These are phyloP conservation scores for Conchocele bisecta DNA, from an alignment of 2,888 invertebrate species.

Conservation along the genomic window DNA sequence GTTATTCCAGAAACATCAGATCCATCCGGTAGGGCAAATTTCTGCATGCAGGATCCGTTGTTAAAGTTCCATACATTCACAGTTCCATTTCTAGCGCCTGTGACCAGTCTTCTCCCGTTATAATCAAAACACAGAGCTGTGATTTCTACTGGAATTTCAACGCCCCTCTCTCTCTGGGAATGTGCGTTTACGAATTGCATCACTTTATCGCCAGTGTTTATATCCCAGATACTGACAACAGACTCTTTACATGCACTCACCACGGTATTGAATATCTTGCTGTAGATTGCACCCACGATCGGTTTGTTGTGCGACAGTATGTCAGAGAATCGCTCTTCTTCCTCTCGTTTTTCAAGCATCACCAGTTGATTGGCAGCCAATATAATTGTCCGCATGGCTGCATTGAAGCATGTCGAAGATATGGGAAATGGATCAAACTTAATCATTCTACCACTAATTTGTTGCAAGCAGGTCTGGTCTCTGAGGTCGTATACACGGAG, in stretches of 20 bases:
- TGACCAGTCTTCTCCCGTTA: slow-evolving; percentile 88
- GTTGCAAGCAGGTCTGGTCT: slow-evolving; percentile 88
- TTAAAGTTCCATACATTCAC: slow-evolving; percentile 94
- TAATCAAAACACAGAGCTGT: slow-evolving; percentile 91
- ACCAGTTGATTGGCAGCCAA: slow-evolving; percentile 67
- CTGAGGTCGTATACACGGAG: slow-evolving; percentile 91
- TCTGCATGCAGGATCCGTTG: slow-evolving; percentile 89
- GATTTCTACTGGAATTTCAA: slow-evolving; percentile 88
- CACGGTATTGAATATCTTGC: slow-evolving; percentile 87
- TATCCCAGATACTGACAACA: slow-evolving; percentile 92
- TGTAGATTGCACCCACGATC: slow-evolving; percentile 88
- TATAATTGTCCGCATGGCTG: slow-evolving; percentile 60
- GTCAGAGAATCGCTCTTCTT: slow-evolving; percentile 64
- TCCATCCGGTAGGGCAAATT: slow-evolving; percentile 87
- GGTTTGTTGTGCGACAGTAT: slow-evolving; percentile 87
- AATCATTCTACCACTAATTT: slow-evolving; percentile 80
- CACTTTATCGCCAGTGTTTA: slow-evolving; percentile 86
- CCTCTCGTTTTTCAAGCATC: slow-evolving; percentile 66
- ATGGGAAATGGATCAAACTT: slow-evolving; percentile 64
- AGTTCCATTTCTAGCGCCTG: slow-evolving; percentile 91
- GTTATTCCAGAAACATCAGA: slow-evolving; percentile 85
- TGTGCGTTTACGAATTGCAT: slow-evolving; percentile 84
- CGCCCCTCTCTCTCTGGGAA: slow-evolving; percentile 87
- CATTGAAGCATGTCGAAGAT: slow-evolving; percentile 64
- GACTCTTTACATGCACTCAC: slow-evolving; percentile 92